Base-by-base conservation (phyloP, 2,888 invertebrate species). In the Troilus luridus region DNA sequence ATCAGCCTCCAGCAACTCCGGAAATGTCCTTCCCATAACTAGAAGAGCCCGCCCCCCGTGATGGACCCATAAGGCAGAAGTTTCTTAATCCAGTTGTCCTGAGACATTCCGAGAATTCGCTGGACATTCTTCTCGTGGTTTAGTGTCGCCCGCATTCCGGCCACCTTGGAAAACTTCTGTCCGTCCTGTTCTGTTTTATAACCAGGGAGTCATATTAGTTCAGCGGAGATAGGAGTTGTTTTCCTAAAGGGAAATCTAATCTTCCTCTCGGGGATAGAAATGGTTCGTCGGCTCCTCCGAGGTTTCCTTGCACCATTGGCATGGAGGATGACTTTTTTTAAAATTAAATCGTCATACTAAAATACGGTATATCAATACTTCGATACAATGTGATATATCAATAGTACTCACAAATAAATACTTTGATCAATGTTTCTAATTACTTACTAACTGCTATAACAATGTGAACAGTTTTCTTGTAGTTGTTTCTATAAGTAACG, bases 81-180 rank as follows among this genome's bases (percentile, higher is more conserved):
- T 85, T 85, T 85, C 85, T 85, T 85, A 85, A 85, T 85, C 85
- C 85, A 85, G 85, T 85, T 58, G 85, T 85, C 85, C 85, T n/a
- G 85, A 58, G 85, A 85, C 85, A 85, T 85, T 85, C 85, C 85
- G 85, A n/a, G 85, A 85, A 85, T 85, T n/a, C 56, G 85, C 56
- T 56, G 85, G 85, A 58, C 85, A 85, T 85, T 85, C 85, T 85
- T 85, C 85, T 85, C 85, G 85, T 54, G 85, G 85, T 85, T 85
- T 85, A 85, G 85, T 85, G 54, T 85, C 85, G 56, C 85, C 85
- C 85, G 85, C 85, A 85, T 85, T 85, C 85, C 85, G 56, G n/a
- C 85, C 85, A 85, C 85, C 85, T 85, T 85, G 85, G 85, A 85
- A 85, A 85, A 85, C 85, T 85, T 58, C 56, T 58, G 85, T 85